A percentile compares a stretch with the other conserved stretches of the same genome.
Conservation (phyloP, 2,113 vertebrate species). For the Cariama cristata region DNA sequence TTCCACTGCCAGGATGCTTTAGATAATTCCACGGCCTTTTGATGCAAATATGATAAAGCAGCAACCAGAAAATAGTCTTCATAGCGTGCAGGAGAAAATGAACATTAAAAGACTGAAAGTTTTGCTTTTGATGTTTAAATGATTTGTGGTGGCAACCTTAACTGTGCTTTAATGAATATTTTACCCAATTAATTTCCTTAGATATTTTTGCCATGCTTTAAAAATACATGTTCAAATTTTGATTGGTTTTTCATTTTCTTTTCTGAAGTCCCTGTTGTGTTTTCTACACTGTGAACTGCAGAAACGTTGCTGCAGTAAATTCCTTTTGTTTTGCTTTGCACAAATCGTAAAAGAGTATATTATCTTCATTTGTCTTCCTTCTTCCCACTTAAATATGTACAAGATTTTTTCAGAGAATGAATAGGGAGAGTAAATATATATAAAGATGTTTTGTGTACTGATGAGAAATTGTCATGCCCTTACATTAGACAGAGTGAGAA, state of each 20-base stretch:
- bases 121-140: slow-evolving; percentile 32
- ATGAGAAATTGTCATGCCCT: slow-evolving; percentile 27
- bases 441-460: not conserved
- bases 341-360: slow-evolving; percentile 18
- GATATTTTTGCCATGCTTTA: not conserved
- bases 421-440: slow-evolving; percentile 5
- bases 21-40: not conserved
- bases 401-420: not conserved
- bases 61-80: not conserved
- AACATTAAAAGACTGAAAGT: not conserved
- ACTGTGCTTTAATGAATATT: slow-evolving; percentile 2
- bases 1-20: not conserved
- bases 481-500: not conserved
- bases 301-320: slow-evolving; percentile 23
- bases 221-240: not conserved
- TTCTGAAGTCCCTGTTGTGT: not conserved
- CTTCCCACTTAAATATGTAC: slow-evolving; percentile 32
- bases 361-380: slow-evolving; percentile 55
- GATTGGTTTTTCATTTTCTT: not conserved
- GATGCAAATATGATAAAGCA: not conserved
- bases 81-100: not conserved
- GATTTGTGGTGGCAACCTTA: not conserved
- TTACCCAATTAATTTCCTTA: slow-evolving; percentile 28
- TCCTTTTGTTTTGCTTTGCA: slow-evolving; percentile 4
- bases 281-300: not conserved